Base-by-base conservation (phyloP, 2,888 invertebrate genomes). In the Drosophila quinaria region DNA sequence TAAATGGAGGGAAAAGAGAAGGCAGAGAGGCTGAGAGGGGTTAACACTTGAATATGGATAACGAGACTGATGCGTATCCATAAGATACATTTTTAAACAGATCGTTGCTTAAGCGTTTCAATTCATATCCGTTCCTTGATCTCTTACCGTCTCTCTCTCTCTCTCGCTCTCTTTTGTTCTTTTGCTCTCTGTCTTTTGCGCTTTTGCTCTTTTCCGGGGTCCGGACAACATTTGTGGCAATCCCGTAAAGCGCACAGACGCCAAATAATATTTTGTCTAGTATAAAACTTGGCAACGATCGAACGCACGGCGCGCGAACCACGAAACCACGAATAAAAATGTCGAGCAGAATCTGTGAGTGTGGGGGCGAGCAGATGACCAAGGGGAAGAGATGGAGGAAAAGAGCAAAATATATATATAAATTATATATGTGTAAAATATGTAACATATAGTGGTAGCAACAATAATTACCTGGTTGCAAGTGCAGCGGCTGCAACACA, bases 281-380 rank as follows among this genome's bases (percentile, higher is more conserved):
- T 86, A 83, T 78, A 85, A 83, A 86, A 80, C 77, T 84, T 85
- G 84, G 84, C 84, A 85, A 75, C 88, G 86, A 77, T 70, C 63
- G 63, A 74, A 55, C 72, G 78, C 77, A 74, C 81, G 79, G 74
- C 67, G 66, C 80, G 69, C 69, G 59, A 68, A 60, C 50, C 54
- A 70, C 69, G 65, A 77, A 77, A 70, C 58, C 70, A 69, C 79
- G 74, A 81, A 74, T 49, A 35, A 74, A 87, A 85, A 86, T 86
- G 85, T 83, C 87, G 81, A 81, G 68, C 71, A 74, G 59, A 84
- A 81, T 74, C 65, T 81, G 86, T 86, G 84, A 85, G 84, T 80
- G 81, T 62, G 54, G 39, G 31, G 39, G 31, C 33, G 42, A 25
- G n/a, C n/a, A n/a, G 51, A 22, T 17, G 29, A 22, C 15, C 41